These are phyloP conservation scores for Euclidia mi DNA, from an alignment of 2,888 invertebrate genomes.

Conservation along the genomic window DNA sequence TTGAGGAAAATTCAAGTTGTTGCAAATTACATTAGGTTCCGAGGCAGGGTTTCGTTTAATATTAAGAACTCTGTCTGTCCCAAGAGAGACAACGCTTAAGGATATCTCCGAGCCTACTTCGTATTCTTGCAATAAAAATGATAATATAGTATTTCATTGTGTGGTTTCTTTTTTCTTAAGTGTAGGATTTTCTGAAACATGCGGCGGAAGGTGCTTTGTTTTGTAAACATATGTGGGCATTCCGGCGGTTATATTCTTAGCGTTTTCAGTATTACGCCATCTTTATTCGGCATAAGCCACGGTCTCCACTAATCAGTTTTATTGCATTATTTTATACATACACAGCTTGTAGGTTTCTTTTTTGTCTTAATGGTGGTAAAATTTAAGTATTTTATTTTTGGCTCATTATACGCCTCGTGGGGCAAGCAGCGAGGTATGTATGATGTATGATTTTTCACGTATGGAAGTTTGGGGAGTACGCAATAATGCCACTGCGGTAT, in stretches of 20 bases:
- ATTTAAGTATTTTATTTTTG: too few relatives aligned
- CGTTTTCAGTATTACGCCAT: conserved; percentile 2
- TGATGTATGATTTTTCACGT: too few relatives aligned
- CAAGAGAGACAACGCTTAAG: conserved; percentile 31
- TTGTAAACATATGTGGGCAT: conserved; percentile 17
- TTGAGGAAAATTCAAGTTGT: conserved; percentile 10
- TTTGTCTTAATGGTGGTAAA: too few relatives aligned
- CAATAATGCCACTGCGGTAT: too few relatives aligned
- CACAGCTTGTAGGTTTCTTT: too few relatives aligned
- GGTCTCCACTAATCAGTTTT: background rate
- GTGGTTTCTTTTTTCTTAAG: conserved; percentile 26
- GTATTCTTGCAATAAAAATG: conserved; percentile 45
- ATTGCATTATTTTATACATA: too few relatives aligned
- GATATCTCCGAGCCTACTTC: conserved; percentile 28
- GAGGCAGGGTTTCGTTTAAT: conserved; percentile 18
- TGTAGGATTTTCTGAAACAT: conserved; percentile 25
- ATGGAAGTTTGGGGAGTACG: too few relatives aligned
- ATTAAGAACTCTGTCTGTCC: conserved; percentile 25
- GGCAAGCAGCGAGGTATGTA: too few relatives aligned
- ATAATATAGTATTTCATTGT: conserved; percentile 30
- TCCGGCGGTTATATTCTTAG: background rate
- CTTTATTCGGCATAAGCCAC: background rate
- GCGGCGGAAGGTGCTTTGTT: conserved; percentile 24
- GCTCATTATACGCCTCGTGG: too few relatives aligned
- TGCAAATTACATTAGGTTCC: conserved; percentile 12